phyloP scores from a whole-genome alignment of 2,113 vertebrate species.

The Prochilodus magdalenae region DNA sequence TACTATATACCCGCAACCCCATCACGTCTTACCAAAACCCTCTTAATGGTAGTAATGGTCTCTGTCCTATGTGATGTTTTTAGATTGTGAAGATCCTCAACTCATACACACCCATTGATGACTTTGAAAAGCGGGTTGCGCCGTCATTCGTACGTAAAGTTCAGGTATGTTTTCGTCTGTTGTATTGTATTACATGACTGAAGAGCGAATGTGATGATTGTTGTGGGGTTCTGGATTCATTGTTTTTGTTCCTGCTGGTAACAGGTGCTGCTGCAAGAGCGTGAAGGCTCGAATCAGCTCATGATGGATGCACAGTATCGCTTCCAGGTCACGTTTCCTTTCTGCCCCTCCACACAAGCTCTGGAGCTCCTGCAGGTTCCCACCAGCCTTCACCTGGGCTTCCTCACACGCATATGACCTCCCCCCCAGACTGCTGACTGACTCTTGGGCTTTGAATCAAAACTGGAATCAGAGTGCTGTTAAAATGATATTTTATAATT shows the following conservation, averaged over 20 bases:
- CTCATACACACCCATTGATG: conserved; percentile 95
- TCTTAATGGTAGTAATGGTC: not conserved
- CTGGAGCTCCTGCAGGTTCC: conserved; percentile 92
- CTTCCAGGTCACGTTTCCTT: conserved; percentile 96
- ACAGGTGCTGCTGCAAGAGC: conserved; percentile 85
- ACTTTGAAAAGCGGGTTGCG: conserved; percentile 95
- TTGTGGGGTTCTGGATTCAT: not conserved
- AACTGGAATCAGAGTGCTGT: not conserved
- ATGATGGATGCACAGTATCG: conserved; percentile 90
- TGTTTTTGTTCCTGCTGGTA: conserved; percentile 58
- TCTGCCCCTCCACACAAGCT: conserved; percentile 84
- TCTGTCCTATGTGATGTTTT: not conserved
- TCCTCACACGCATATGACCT: conserved; percentile 85
- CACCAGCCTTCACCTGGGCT: conserved; percentile 88
- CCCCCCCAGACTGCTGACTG: conserved; percentile 8
- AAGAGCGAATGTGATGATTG: not conserved
- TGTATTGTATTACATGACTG: not conserved
- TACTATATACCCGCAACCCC: no score
- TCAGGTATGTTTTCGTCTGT: conserved; percentile 79
- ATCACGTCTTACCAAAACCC: no score
- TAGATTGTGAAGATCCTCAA: conserved; percentile 98
- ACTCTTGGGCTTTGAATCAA: not conserved
- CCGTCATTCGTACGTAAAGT: conserved; percentile 94
- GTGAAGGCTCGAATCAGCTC: conserved; percentile 83
- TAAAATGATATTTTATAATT: not conserved